A percentile compares a stretch with the other conserved stretches of the same genome.
phyloP scores from a whole-genome alignment of 2,888 invertebrate genomes.

The Volucella bombylans region DNA sequence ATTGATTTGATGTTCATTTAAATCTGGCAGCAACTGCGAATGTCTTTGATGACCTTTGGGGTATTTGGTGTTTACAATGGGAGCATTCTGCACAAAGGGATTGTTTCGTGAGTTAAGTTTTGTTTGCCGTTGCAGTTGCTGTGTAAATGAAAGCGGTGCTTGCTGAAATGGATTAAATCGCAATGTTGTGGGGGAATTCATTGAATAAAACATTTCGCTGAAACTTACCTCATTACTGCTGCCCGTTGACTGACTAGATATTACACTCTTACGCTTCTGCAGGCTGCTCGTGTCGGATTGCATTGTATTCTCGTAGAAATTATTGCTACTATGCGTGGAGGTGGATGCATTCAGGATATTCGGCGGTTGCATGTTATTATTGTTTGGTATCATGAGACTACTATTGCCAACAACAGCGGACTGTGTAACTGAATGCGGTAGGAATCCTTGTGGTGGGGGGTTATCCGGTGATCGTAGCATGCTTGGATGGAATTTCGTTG shows the following conservation, averaged over 20 bases:
- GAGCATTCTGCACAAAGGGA: constrained; percentile 79
- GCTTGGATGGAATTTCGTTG: constrained; percentile 81
- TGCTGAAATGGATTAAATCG: constrained; percentile 75
- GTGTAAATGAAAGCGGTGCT: constrained; percentile 93
- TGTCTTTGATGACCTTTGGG: constrained; percentile 79
- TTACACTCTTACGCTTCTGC: constrained; percentile 83
- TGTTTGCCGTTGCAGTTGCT: constrained; percentile 89
- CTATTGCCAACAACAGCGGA: constrained; percentile 78
- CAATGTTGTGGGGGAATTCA: background rate
- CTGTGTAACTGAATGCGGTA: constrained; percentile 73
- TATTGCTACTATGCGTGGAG: constrained; percentile 83
- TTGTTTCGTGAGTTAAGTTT: constrained; percentile 82
- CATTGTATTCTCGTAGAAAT: constrained; percentile 83
- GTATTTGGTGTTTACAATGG: constrained; percentile 80
- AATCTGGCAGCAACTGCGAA: constrained; percentile 82
- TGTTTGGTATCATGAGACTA: constrained; percentile 76
- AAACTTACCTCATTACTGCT: constrained; percentile 82
- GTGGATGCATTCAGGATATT: constrained; percentile 81
- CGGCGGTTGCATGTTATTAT: constrained; percentile 77
- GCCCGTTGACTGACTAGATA: constrained; percentile 83
- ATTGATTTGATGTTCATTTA: constrained; percentile 81
- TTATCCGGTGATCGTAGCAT: constrained; percentile 82
- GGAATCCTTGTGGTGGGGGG: constrained; percentile 78
- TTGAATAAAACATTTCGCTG: background rate
- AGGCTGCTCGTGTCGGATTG: constrained; percentile 82